Evolutionary conservation across 92 coral and sea anemone species (phyloP).

Genomic region (Palythoa caribaeorum): DNA sequence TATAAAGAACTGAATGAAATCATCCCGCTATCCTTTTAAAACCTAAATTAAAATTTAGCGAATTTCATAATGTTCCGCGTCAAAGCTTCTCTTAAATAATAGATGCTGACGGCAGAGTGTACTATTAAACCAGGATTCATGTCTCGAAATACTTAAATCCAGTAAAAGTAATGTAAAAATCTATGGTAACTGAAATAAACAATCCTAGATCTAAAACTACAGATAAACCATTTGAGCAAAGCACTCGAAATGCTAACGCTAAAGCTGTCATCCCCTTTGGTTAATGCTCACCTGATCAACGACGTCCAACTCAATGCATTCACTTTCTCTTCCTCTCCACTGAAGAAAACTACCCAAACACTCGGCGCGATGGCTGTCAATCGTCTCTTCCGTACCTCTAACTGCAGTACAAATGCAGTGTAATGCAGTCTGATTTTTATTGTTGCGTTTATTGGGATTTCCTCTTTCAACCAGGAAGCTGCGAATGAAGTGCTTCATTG

Average conservation of each 20-base stretch:
- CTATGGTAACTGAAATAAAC: not conserved
- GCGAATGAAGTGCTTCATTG: conserved; percentile 88
- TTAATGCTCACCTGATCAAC: conserved; percentile 75
- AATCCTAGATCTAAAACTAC: not conserved
- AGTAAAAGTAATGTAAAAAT: not conserved
- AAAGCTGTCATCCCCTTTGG: not conserved
- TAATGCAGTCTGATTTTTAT: conserved; percentile 76
- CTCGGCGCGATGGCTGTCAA: conserved; percentile 82
- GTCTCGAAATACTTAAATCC: not conserved
- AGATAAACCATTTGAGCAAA: not conserved
- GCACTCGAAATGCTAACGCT: not conserved
- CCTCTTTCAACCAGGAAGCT: conserved; percentile 93
- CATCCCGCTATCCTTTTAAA: not conserved
- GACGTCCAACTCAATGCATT: conserved; percentile 66
- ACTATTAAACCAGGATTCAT: not conserved
- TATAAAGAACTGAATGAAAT: no score
- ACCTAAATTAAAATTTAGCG: not conserved
- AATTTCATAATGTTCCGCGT: not conserved
- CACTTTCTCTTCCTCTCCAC: conserved; percentile 59
- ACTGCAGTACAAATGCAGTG: conserved; percentile 79
- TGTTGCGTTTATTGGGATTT: conserved; percentile 75
- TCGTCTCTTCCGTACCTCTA: conserved; percentile 66
- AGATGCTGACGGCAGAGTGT: not conserved
- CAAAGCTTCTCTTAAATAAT: not conserved
- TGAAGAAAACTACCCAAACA: conserved; percentile 76